phyloP scores from a whole-genome alignment of 2,113 vertebrate species.

The Macrotus californicus region DNA sequence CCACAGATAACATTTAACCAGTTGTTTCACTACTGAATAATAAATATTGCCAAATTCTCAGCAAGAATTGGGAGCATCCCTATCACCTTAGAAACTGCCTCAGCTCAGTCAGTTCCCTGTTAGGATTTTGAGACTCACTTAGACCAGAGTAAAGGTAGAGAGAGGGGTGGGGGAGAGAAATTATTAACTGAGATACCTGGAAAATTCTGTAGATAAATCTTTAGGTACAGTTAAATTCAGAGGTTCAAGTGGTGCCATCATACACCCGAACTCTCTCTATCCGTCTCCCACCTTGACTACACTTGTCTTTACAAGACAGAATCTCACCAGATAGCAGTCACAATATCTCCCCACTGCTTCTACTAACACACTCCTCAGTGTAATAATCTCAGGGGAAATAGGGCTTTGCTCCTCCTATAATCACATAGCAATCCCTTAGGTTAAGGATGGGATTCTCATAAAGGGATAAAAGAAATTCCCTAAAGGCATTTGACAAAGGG shows the following conservation, averaged over 20 bases:
- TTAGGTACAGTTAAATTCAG: neutral
- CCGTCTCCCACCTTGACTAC: neutral
- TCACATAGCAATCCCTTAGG: neutral
- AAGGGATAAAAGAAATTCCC: neutral
- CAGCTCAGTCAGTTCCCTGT: neutral
- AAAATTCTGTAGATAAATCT: neutral
- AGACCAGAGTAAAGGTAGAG: neutral
- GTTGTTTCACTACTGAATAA: neutral
- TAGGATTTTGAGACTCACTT: neutral
- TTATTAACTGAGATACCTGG: neutral
- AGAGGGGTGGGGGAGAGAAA: neutral
- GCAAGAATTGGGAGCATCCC: neutral
- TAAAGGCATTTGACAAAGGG: neutral
- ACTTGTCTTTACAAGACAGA: neutral
- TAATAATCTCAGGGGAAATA: neutral
- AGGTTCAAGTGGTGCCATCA: neutral
- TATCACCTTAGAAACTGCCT: neutral
- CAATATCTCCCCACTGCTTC: neutral
- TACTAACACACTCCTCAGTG: neutral
- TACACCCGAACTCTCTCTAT: neutral
- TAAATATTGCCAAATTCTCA: neutral
- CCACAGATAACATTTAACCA: neutral
- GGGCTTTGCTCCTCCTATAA: neutral
- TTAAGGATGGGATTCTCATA: neutral
- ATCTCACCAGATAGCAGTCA: neutral